Base-by-base conservation (phyloP, 2,797 vertebrate species). In the Phrynocephalus vlangalii region DNA sequence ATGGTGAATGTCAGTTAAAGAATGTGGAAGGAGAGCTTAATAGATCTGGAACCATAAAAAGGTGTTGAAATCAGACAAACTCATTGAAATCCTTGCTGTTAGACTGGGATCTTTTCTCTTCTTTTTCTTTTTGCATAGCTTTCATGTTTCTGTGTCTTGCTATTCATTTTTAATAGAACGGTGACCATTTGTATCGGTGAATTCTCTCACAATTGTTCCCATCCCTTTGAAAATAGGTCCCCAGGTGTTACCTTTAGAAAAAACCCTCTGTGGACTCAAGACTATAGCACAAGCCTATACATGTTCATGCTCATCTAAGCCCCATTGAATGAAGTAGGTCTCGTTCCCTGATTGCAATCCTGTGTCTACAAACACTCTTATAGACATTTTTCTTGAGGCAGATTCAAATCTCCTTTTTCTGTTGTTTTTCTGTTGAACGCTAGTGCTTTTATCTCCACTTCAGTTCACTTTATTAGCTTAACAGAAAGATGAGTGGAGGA, bases 11-110 rank as follows among this genome's bases (percentile, higher is more conserved):
- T 82, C 60, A 82, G 72, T 82, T 68, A 82, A 82, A 70, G 60
- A 77, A 87, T 1, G 80, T 77, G 86, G 80, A 77, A 87, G 56
- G 38, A 87, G 63, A 82, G 60, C 72, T 70, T 83, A 87, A 87
- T 87, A 77, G 86, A 71, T 87, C 83, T 87, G 82, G 86, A 87
- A 87, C 72, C 80, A 87, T 87, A 87, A 87, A 87, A 87, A 82
- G 86, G 72, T 87, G 80, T 83, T 87, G 86, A 83, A 77, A 82
- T 87, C 78, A 80, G 78, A 86, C 85, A 86, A 77, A 63, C 86
- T 87, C 60, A 83, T 56, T 87, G 86, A 87, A 87, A 83, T 82
- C 80, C 22, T 67, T 67, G 80, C 63, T 76, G 72, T 82, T 87
- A 82, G 80, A n/a, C 63, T 87, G 60, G 22, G 13, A 10, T 56